These are phyloP conservation scores for Acomys russatus DNA, from an alignment of 2,797 vertebrate species.

Conservation along the genomic window DNA sequence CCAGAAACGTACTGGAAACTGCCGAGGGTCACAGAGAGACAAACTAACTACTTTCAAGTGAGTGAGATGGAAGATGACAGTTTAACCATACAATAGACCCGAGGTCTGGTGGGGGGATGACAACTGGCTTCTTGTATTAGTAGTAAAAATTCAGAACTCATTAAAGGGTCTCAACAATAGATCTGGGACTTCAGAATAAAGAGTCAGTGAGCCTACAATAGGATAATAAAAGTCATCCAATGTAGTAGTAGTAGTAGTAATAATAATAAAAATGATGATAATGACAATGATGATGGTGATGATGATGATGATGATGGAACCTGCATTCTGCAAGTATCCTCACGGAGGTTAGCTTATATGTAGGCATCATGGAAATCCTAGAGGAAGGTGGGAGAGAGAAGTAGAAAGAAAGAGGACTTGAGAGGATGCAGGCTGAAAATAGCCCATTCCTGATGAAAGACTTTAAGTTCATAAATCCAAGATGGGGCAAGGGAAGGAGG, in stretches of 20 bases:
- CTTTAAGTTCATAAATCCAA: background rate
- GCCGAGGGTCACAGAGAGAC: background rate
- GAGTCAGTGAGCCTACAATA: background rate
- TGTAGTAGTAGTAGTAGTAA: no score
- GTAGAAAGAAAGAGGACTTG: background rate
- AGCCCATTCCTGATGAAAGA: conserved; percentile 18
- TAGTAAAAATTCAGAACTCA: background rate
- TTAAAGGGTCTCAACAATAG: background rate
- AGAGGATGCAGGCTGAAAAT: background rate
- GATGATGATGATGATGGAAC: rapidly evolving
- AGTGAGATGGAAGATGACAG: background rate
- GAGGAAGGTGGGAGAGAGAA: background rate
- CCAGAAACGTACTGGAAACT: background rate
- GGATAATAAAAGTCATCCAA: background rate
- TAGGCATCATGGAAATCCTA: background rate
- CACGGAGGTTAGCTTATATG: background rate
- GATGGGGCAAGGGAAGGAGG: background rate
- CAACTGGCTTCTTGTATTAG: background rate
- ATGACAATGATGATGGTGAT: no score
- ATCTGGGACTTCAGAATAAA: background rate
- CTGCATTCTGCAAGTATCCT: background rate
- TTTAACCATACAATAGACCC: background rate
- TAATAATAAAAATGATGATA: no score
- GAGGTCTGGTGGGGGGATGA: background rate
- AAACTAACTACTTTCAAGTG: background rate